A percentile compares a stretch with the other conserved stretches of the same genome.
Conservation (phyloP, 2,797 vertebrate genomes). For the Aphelocoma californica region DNA sequence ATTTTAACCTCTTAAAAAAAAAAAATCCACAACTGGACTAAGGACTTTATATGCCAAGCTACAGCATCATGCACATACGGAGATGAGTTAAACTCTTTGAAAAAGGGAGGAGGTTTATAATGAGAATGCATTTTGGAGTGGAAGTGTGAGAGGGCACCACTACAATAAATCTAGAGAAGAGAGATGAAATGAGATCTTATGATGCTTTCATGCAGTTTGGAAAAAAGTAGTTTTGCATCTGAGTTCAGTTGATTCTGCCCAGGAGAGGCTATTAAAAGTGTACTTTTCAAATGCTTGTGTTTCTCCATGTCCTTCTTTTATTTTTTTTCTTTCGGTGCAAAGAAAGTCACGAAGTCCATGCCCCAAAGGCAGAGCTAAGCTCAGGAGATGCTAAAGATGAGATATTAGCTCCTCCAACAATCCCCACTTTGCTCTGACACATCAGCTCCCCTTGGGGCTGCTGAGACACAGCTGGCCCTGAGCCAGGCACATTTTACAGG, state of each 20-base stretch:
- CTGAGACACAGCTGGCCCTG: neutral
- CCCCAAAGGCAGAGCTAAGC: neutral
- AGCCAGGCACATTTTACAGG: neutral
- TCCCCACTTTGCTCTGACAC: neutral
- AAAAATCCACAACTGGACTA: neutral
- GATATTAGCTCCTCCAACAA: neutral
- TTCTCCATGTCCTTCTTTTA: neutral
- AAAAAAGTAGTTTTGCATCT: slow-evolving; percentile 54
- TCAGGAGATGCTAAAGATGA: neutral
- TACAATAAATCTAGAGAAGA: slow-evolving; percentile 35
- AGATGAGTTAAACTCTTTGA: slow-evolving; percentile 23
- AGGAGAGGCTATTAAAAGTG: neutral
- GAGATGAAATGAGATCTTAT: slow-evolving; percentile 34
- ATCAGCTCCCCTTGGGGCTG: neutral
- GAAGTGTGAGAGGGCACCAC: slow-evolving; percentile 3
- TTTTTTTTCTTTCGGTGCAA: neutral
- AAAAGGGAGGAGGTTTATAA: slow-evolving; percentile 28
- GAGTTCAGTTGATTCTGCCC: slow-evolving; percentile 36
- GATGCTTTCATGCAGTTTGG: slow-evolving; percentile 21
- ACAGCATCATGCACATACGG: neutral
- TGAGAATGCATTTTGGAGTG: slow-evolving; percentile 4
- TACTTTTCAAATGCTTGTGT: neutral
- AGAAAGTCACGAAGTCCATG: neutral
- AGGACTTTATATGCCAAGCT: slow-evolving; percentile 1
- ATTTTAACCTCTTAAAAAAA: slow-evolving; percentile 18